phyloP scores from a whole-genome alignment of 1,140 invertebrate species.

The Sitobion miscanthi region DNA sequence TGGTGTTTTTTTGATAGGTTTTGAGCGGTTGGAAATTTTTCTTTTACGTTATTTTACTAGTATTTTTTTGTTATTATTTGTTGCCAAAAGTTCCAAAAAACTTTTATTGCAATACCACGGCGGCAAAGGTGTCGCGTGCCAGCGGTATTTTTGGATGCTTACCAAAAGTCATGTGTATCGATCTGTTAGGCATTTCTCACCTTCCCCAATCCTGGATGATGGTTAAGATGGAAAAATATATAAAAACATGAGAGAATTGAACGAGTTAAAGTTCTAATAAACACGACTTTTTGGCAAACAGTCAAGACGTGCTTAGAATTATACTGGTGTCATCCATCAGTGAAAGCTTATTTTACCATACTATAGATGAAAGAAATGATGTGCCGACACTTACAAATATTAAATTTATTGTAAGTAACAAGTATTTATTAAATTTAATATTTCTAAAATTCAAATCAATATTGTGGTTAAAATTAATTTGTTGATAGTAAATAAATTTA shows the following conservation, averaged over 20 bases:
- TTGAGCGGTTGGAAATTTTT: constrained; percentile 5
- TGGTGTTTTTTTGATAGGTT: constrained; percentile 41
- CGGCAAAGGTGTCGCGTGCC: constrained; percentile 56
- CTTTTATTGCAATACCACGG: constrained; percentile 39
- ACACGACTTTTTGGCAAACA: constrained; percentile 53
- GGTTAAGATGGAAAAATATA: constrained; percentile 35
- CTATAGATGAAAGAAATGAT: background rate
- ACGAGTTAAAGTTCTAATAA: constrained; percentile 56
- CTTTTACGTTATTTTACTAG: constrained; percentile 28
- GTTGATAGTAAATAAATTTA: background rate
- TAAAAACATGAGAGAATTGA: constrained; percentile 50
- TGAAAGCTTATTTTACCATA: background rate
- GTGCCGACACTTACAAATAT: background rate
- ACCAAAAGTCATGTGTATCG: constrained; percentile 49
- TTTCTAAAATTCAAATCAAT: background rate
- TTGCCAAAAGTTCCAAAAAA: constrained; percentile 55
- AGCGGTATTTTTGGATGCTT: constrained; percentile 53
- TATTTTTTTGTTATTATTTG: constrained; percentile 51
- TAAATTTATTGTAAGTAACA: background rate
- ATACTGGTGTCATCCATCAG: constrained; percentile 17
- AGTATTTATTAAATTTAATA: background rate
- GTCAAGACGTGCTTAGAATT: constrained; percentile 52
- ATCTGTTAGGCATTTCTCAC: constrained; percentile 23
- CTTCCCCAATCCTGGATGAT: background rate
- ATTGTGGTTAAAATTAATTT: background rate